Conservation (phyloP, 2,888 invertebrate genomes). For the Dascillus cervinus region DNA sequence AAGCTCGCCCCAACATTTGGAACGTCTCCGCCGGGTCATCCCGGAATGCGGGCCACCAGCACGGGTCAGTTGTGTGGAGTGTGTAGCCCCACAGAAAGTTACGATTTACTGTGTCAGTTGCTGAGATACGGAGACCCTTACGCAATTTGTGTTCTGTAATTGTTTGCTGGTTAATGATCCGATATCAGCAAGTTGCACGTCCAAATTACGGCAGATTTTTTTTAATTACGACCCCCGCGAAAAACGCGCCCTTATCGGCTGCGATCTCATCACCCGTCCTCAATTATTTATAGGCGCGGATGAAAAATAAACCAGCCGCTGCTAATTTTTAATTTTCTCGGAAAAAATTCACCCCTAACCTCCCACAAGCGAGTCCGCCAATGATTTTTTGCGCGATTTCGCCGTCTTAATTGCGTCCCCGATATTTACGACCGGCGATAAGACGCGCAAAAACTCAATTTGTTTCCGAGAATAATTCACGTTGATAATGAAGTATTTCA, state of each 20-base stretch:
- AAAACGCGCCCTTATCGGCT: slow-evolving; percentile 30
- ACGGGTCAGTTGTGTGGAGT: slow-evolving; percentile 15
- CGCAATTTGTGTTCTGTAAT: slow-evolving; percentile 21
- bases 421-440: no score
- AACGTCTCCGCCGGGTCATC: slow-evolving; percentile 11
- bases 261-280: slow-evolving; percentile 36
- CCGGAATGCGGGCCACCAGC: slow-evolving; percentile 13
- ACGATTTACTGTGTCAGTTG: slow-evolving; percentile 20
- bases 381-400: no score
- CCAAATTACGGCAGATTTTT: no score
- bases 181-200: no score
- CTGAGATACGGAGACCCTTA: slow-evolving; percentile 21
- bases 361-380: no score
- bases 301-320: slow-evolving; percentile 34
- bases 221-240: slow-evolving; percentile 18
- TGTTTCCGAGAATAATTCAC: no score
- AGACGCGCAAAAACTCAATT: no score
- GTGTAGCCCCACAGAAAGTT: slow-evolving; percentile 16
- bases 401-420: no score
- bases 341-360: no score
- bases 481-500: no score
- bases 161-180: slow-evolving; percentile 22
- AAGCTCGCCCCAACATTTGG: no score
- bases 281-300: slow-evolving; percentile 40
- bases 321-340: slow-evolving; percentile 29